These are phyloP conservation scores for Chelonus insularis DNA, from an alignment of 1,140 invertebrate species.

Conservation along the genomic window DNA sequence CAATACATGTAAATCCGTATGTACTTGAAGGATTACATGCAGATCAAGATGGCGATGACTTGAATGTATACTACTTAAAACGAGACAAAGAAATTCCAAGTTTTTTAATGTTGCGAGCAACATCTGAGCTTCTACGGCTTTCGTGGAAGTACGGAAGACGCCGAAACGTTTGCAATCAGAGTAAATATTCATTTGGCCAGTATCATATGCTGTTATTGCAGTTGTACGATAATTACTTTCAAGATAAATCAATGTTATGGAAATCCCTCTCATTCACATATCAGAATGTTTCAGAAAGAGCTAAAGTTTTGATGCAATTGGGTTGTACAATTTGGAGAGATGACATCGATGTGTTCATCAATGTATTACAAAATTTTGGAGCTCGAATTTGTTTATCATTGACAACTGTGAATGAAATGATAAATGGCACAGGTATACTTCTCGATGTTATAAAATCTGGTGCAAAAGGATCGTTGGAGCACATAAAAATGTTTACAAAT, in stretches of 20 bases:
- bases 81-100: not conserved
- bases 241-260: not conserved
- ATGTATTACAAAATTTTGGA: not conserved
- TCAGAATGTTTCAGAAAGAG: not conserved
- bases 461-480: not conserved
- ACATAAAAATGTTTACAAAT: not conserved
- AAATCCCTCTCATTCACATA: not conserved
- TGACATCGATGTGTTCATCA: not conserved
- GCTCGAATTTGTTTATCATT: not conserved
- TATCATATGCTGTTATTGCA: not conserved
- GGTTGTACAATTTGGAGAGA: not conserved
- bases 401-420: not conserved
- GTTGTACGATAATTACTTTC: not conserved
- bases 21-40: not conserved
- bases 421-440: not conserved
- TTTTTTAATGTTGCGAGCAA: not conserved
- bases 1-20: not conserved
- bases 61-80: not conserved
- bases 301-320: not conserved
- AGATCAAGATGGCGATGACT: not conserved
- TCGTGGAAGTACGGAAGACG: not conserved
- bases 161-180: not conserved
- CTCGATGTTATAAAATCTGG: not conserved
- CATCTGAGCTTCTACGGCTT: not conserved
- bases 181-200: not conserved